phyloP scores from a whole-genome alignment of 2,888 invertebrate genomes.

The Phorcus lineatus region DNA sequence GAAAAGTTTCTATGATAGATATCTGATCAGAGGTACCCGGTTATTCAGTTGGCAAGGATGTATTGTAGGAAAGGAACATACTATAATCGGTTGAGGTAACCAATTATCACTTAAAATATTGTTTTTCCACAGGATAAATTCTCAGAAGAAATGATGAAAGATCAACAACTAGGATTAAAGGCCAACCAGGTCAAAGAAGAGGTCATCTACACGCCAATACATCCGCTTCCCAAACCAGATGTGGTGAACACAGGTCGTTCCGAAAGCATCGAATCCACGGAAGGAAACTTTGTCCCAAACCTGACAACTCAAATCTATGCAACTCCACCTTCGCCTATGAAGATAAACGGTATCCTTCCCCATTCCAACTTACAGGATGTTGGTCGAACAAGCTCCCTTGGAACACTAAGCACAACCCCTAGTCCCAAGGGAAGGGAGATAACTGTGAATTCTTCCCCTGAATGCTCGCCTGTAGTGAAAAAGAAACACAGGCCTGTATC shows the following conservation, averaged over 20 bases:
- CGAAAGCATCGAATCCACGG: conserved; percentile 46
- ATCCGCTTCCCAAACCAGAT: neutral
- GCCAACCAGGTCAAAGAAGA: conserved; percentile 32
- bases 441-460: conserved; percentile 23
- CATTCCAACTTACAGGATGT: neutral
- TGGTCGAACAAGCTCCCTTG: neutral
- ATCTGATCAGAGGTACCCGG: too few relatives aligned
- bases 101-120: too few relatives aligned
- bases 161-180: neutral
- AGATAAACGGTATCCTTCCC: neutral
- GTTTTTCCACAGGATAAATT: neutral
- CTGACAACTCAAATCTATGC: conserved; percentile 22
- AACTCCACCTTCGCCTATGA: neutral
- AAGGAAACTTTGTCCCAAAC: conserved; percentile 45
- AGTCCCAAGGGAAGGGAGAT: neutral
- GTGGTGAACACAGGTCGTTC: conserved; percentile 27
- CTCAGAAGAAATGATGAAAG: neutral
- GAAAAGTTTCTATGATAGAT: too few relatives aligned
- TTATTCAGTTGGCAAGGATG: too few relatives aligned
- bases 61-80: too few relatives aligned
- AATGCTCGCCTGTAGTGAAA: conserved; percentile 25
- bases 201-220: conserved; percentile 30
- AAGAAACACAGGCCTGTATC: conserved; percentile 38
- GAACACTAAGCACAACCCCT: neutral
- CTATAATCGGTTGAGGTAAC: too few relatives aligned